Evolutionary conservation across 2,797 vertebrate genomes (phyloP).

Genomic region (Lemur catta): DNA sequence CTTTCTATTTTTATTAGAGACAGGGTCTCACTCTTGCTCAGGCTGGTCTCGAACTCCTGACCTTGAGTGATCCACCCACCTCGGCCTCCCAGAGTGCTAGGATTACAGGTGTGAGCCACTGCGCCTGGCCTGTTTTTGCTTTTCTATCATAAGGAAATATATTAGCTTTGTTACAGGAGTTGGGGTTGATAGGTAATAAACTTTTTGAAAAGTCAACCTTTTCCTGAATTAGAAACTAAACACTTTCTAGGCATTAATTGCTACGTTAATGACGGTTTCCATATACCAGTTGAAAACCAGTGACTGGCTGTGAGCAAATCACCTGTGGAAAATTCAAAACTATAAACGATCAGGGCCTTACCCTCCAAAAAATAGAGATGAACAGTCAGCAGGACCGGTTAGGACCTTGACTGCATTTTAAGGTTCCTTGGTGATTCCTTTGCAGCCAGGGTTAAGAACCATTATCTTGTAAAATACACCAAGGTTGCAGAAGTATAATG

Average conservation of each 20-base stretch:
- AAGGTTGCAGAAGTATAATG: background rate
- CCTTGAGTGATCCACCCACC: no score
- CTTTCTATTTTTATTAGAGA: no score
- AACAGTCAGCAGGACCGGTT: background rate
- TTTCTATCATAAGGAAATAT: background rate
- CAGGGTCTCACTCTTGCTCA: no score
- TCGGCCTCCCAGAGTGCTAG: no score
- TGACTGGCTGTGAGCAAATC: background rate
- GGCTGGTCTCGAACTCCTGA: no score
- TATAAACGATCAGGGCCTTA: background rate
- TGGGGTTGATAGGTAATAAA: background rate
- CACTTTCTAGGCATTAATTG: background rate
- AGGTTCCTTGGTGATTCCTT: background rate
- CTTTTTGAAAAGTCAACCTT: conserved; percentile 8
- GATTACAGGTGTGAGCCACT: no score
- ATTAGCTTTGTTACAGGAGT: background rate
- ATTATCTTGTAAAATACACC: background rate
- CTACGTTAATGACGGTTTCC: background rate
- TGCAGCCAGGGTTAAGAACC: background rate
- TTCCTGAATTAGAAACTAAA: conserved; percentile 22
- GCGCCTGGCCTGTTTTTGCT: background rate
- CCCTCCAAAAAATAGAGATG: background rate
- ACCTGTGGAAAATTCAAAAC: conserved; percentile 9
- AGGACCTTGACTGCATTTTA: background rate
- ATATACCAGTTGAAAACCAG: background rate